Conservation (phyloP, 2,888 invertebrate genomes). For the Chydorus sphaericus region DNA sequence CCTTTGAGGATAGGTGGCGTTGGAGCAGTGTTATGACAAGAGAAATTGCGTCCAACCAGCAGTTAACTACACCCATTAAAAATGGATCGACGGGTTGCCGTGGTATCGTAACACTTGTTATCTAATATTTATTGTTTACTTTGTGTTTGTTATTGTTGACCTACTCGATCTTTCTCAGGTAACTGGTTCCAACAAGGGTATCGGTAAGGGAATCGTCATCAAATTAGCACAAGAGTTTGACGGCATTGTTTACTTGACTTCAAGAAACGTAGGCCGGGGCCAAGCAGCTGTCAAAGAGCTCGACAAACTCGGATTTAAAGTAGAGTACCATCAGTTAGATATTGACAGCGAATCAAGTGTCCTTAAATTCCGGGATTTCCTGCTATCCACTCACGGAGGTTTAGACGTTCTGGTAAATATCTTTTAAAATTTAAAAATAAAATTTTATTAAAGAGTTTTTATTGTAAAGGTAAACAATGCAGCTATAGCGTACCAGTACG, state of each 20-base stretch:
- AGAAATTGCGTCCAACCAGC: no score
- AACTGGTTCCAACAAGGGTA: slow-evolving; percentile 26
- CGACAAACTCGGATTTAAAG: slow-evolving; percentile 27
- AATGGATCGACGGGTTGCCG: no score
- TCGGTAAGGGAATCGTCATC: slow-evolving; percentile 24
- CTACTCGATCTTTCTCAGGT: slow-evolving; percentile 14
- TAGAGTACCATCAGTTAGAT: slow-evolving; percentile 52
- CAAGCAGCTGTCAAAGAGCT: slow-evolving; percentile 22
- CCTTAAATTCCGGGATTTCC: slow-evolving; percentile 39
- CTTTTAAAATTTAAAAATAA: no score
- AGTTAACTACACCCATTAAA: no score
- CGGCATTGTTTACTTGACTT: slow-evolving; percentile 30
- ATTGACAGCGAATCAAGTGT: slow-evolving; percentile 45
- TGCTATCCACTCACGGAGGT: slow-evolving; percentile 45
- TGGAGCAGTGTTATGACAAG: no score
- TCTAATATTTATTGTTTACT: no score
- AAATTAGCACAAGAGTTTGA: slow-evolving; percentile 26
- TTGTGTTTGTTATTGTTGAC: no score
- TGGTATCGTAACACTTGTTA: no score
- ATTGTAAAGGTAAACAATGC: no score
- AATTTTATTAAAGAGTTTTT: no score
- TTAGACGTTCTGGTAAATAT: slow-evolving; percentile 53
- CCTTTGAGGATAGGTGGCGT: no score
- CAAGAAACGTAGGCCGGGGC: slow-evolving; percentile 23
- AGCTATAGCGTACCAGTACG: slow-evolving; percentile 45